These are phyloP conservation scores for Picus viridis DNA, from an alignment of 2,797 vertebrate genomes.

Conservation along the genomic window DNA sequence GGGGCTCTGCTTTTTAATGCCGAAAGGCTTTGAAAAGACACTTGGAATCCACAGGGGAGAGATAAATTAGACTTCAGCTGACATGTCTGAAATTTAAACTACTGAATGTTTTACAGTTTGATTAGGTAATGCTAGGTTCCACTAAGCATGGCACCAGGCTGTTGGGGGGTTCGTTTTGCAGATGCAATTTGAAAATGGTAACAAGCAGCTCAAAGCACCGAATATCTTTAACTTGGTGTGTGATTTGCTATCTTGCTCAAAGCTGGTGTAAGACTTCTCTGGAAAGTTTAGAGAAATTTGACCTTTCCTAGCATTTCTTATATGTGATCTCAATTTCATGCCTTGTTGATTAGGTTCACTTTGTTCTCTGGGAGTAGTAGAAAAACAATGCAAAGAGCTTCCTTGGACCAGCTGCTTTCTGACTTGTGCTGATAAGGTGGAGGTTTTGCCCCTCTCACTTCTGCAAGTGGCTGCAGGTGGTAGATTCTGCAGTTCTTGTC, in stretches of 20 bases:
- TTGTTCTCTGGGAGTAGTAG: not conserved
- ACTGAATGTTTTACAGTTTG: conserved; percentile 21
- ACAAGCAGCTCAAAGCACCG: not conserved
- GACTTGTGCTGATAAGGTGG: not conserved
- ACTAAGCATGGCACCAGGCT: not conserved
- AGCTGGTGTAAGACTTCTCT: not conserved
- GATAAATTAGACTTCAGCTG: conserved; percentile 47
- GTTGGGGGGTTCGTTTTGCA: not conserved
- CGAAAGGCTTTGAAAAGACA: conserved; percentile 14
- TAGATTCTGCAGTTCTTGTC: not conserved
- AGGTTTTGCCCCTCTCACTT: not conserved
- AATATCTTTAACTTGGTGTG: not conserved
- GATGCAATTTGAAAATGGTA: not conserved
- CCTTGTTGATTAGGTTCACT: not conserved
- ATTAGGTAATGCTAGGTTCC: not conserved
- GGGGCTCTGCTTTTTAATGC: not conserved
- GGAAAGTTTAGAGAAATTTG: not conserved
- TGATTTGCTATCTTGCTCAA: not conserved
- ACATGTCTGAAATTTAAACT: conserved; percentile 47
- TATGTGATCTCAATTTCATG: not conserved
- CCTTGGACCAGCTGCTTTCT: not conserved
- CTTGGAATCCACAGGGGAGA: conserved; percentile 30
- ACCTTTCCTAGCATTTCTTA: not conserved
- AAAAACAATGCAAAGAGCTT: not conserved
- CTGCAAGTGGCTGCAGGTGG: not conserved